A percentile compares a stretch with the other conserved stretches of the same genome.
Conservation (phyloP, 2,113 vertebrate genomes). For the Entelurus aequoreus region DNA sequence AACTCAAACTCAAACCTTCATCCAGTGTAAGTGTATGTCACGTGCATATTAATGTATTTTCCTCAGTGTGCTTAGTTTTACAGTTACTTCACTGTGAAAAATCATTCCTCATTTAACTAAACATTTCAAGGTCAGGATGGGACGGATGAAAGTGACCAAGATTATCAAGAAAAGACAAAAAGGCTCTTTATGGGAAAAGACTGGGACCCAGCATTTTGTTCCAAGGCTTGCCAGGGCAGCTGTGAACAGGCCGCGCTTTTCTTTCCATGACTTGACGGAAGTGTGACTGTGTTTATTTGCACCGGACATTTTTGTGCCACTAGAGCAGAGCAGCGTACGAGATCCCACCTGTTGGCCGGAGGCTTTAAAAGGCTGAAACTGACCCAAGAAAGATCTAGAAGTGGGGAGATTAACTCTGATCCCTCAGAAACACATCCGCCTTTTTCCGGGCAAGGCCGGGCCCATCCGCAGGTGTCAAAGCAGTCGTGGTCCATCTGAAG, state of each 20-base stretch:
- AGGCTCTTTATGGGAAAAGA: slow-evolving; percentile 51
- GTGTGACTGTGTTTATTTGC: slow-evolving; percentile 51
- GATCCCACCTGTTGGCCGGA: slow-evolving; percentile 51
- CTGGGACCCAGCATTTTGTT: slow-evolving; percentile 46
- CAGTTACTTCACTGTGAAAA: too few species aligned
- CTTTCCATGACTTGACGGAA: slow-evolving; percentile 34
- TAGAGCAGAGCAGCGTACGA: slow-evolving; percentile 36
- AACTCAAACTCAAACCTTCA: too few species aligned
- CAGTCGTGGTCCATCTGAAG: slow-evolving; percentile 51
- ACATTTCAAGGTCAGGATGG: slow-evolving; percentile 18
- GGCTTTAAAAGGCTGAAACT: slow-evolving; percentile 38
- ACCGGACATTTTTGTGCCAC: slow-evolving; percentile 18
- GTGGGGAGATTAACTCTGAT: slow-evolving; percentile 53
- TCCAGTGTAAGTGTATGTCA: too few species aligned
- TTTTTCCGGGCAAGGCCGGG: slow-evolving; percentile 33
- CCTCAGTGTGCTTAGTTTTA: too few species aligned
- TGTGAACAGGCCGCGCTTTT: slow-evolving; percentile 45
- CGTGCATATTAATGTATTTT: too few species aligned
- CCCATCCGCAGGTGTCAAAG: slow-evolving; percentile 50
- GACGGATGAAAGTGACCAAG: slow-evolving; percentile 41
- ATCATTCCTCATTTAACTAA: neutral
- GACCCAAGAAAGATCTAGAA: slow-evolving; percentile 40
- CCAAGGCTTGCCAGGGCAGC: slow-evolving; percentile 43
- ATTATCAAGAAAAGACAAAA: slow-evolving; percentile 43
- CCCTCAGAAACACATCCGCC: slow-evolving; percentile 40